Percentiles rank a stretch among this genome's conserved stretches.
phyloP scores from a whole-genome alignment of 2,113 vertebrate species.

The Nycticebus coucang region DNA sequence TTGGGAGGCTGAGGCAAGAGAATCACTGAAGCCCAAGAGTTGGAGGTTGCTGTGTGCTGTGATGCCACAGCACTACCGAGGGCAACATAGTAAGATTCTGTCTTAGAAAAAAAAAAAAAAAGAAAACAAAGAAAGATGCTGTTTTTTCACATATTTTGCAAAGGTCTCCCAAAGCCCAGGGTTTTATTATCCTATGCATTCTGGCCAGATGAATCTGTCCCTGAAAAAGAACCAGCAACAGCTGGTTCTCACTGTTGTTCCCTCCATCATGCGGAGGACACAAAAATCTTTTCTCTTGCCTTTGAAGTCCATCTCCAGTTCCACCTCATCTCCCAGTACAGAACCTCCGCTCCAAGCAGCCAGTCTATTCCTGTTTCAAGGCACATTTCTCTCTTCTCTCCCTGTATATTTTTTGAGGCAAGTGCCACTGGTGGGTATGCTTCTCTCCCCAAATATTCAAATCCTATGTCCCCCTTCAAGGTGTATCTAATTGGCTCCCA shows the following conservation, averaged over 20 bases:
- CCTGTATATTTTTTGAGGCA: background rate
- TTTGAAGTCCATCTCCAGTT: background rate
- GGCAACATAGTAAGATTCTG: no score
- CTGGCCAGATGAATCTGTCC: background rate
- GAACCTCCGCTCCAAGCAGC: background rate
- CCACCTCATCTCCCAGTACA: background rate
- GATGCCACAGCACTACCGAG: no score
- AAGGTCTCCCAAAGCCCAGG: background rate
- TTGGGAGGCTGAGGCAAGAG: no score
- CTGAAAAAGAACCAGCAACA: background rate
- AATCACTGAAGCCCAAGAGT: no score
- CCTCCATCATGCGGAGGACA: background rate
- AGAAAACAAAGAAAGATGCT: background rate
- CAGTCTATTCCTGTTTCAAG: no score
- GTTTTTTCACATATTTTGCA: background rate
- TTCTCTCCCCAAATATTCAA: background rate
- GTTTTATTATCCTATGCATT: background rate
- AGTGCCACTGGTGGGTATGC: background rate
- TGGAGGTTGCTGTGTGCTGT: no score
- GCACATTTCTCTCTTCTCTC: no score
- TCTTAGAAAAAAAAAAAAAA: no score
- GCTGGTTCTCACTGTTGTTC: background rate
- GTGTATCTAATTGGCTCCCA: background rate
- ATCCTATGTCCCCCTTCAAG: background rate
- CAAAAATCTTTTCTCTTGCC: background rate